These are phyloP conservation scores for Electrona antarctica DNA, from an alignment of 2,113 vertebrate genomes.

Conservation along the genomic window DNA sequence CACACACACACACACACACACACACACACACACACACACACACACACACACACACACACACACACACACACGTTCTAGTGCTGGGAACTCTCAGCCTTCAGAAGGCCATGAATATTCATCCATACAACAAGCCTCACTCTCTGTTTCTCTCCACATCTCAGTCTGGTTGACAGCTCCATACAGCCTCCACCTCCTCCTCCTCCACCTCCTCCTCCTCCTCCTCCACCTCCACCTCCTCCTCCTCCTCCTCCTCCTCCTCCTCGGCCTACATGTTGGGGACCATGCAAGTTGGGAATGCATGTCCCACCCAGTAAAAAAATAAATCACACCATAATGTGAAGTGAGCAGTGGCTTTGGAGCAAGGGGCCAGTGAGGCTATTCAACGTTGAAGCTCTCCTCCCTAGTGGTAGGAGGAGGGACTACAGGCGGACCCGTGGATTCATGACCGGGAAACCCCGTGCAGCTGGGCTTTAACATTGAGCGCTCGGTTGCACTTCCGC, in stretches of 20 bases:
- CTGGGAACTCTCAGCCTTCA: conserved; percentile 4
- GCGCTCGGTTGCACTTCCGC: no score
- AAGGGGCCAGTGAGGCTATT: no score
- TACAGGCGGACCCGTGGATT: no score
- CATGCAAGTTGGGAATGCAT: no score
- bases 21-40: conserved; percentile 17
- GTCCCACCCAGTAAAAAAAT: no score
- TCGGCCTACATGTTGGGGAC: no score
- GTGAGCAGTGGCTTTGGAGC: no score
- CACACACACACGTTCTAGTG: neutral
- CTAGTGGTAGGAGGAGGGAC: no score
- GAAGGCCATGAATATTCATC: conserved; percentile 15
- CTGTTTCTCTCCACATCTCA: neutral
- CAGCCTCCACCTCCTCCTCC: neutral
- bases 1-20: conserved; percentile 21
- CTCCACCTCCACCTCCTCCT: neutral
- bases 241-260: neutral
- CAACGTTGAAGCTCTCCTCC: no score
- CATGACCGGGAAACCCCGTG: no score
- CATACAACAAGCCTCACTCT: neutral
- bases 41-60: neutral
- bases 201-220: neutral
- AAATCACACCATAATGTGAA: no score
- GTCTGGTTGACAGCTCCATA: conserved; percentile 7
- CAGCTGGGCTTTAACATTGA: no score